Base-by-base conservation (phyloP, 1,140 invertebrate genomes). In the Camponotus pennsylvanicus region DNA sequence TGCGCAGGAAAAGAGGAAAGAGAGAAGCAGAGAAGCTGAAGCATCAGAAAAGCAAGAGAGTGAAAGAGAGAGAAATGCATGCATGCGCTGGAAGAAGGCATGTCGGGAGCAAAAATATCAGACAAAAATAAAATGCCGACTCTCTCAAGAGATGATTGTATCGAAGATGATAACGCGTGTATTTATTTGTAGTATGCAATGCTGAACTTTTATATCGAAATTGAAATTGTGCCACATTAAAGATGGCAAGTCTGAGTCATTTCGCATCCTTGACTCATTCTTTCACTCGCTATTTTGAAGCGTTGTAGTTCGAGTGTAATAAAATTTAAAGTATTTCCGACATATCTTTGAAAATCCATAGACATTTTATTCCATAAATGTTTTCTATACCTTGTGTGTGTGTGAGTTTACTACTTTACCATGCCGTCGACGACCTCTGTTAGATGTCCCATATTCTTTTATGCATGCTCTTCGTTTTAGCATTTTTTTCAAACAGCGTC, bases 391-490 rank as follows among this genome's bases (percentile, higher is more conserved):
- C 6, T 37, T 57, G 15, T 27, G 37, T 49, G 34, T 61, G 18
- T 61, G 34, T 66, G 18, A 52, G 5, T 18, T 3, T 52, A 57
- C 45, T 89, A 86, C 61, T 71, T 86, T 89, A 66, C 59, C 88
- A 89, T 89, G 87, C 88, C 42, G 15, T 34, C 55, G 67, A 73
- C 15, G 34, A 55, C 67, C 61, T 27, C n/a, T 5, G 13, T 70
- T 55, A 83, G 9, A 66, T 64, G 76, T 77, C 55, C 66, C 37
- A 40, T 34, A 80, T 86, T 79, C 59, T 15, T 57, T 8, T 57
- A 80, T 21, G 37, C 85, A 75, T 90, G 84, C 71, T 85, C 61
- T 73, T 64, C 42, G 69, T 79, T 70, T 64, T 27, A 52, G 27
- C 34, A 27, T 70, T 40, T 70, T 52, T 52, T 11, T 55, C 27